A percentile compares a stretch with the other conserved stretches of the same genome.
Evolutionary conservation across 2,113 vertebrate species (phyloP).

Genomic region (Leptocoma aspasia): DNA sequence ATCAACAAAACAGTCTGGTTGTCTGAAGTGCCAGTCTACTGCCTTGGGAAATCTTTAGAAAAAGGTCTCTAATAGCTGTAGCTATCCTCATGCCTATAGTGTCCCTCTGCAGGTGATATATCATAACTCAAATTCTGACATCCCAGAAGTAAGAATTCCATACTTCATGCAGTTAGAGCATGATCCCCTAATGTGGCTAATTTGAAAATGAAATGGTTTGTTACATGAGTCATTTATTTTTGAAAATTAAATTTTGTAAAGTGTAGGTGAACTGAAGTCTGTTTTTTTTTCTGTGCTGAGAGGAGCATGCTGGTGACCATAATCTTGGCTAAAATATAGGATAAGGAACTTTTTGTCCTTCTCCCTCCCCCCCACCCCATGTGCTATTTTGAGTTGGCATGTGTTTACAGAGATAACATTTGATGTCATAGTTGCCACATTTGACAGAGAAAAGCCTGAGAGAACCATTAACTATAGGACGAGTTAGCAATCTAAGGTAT

Average conservation of each 20-base stretch:
- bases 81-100: background rate
- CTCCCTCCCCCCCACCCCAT: background rate
- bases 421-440: conserved; percentile 62
- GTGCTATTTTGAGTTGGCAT: conserved; percentile 64
- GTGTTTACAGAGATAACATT: conserved; percentile 66
- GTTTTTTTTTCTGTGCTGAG: background rate
- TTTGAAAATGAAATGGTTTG: background rate
- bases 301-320: background rate
- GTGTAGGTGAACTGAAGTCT: background rate
- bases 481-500: conserved; percentile 49
- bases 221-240: background rate
- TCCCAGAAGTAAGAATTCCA: background rate
- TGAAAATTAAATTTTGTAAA: background rate
- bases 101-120: background rate
- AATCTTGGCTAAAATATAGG: conserved; percentile 48
- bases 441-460: conserved; percentile 64
- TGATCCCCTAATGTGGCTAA: background rate
- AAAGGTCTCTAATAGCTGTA: background rate
- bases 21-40: background rate
- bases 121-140: background rate
- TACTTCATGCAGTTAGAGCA: background rate
- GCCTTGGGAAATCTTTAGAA: background rate
- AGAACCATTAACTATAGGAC: conserved; percentile 66
- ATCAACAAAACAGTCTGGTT: conserved; percentile 13
- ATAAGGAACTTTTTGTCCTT: conserved; percentile 25